Evolutionary conservation across 2,888 invertebrate species (phyloP).

Genomic region (Patella caerulea): DNA sequence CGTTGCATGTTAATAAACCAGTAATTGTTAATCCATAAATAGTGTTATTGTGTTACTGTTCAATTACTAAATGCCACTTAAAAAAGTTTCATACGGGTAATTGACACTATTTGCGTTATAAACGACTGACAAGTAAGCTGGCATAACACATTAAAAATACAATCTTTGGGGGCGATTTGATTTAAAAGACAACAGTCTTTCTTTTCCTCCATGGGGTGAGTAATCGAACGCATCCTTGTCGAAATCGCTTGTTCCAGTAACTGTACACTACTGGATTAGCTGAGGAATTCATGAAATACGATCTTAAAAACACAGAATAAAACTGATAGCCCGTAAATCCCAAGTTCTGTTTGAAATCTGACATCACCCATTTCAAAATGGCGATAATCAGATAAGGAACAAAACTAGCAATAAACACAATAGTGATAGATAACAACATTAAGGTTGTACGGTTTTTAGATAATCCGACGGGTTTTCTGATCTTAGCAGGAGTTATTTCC

Average conservation of each 20-base stretch:
- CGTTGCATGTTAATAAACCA: too few species aligned
- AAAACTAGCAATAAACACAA: neutral
- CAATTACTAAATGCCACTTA: too few species aligned
- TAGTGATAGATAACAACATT: neutral
- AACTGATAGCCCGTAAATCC: conserved; percentile 30
- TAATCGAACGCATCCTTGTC: conserved; percentile 39
- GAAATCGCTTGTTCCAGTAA: conserved; percentile 47
- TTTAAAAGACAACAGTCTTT: neutral
- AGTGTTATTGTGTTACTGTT: too few species aligned
- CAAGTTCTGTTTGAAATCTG: neutral
- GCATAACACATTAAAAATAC: too few species aligned
- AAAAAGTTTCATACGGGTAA: too few species aligned
- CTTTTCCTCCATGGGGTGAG: conserved; percentile 8
- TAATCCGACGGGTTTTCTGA: neutral
- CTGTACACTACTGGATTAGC: conserved; percentile 54
- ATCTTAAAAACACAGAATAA: conserved; percentile 50
- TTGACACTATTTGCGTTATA: too few species aligned
- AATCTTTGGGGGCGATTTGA: too few species aligned
- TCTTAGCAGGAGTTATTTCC: neutral
- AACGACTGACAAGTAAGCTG: too few species aligned
- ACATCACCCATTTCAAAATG: neutral
- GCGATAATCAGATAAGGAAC: neutral
- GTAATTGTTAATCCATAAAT: too few species aligned
- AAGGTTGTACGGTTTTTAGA: neutral
- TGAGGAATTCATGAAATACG: conserved; percentile 52